Base-by-base conservation (phyloP, 2,113 vertebrate species). In the Hypocryptadius cinnamomeus region DNA sequence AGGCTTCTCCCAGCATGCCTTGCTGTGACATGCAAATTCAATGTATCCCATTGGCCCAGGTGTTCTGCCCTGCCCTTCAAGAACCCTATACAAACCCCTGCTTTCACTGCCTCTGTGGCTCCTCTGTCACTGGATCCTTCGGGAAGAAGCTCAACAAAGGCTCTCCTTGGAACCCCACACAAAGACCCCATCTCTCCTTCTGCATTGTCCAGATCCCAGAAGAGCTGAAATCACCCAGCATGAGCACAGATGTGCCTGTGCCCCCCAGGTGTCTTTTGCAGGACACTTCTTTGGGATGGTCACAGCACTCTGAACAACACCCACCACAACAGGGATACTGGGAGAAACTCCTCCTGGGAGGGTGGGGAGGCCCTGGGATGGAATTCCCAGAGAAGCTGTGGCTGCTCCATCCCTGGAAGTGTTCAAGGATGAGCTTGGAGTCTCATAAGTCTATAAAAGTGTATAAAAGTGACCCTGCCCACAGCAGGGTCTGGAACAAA, bases 381-480 rank as follows among this genome's bases (percentile, higher is more conserved):
- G 79, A 39, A 64, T 64, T 84, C 18, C 42, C 77, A 51, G 13
- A 51, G 51, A 39, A 80, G 18, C 27, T 65, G 27, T 28, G 37
- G 37, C 51, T 73, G 54, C 17, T 3, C 8, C 47, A 54, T 61
- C n/a, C 30, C 54, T 35, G 54, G 17, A 27, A 45, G n/a, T 27
- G 70, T 4, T 28, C 47, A 31, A 61, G 78, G 47, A 39, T n/a
- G 22, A 33, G 22, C 12, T 20, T 50, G 77, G 53, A 76, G 53
- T 17, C 15, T 51, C 10, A 4, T 17, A 0, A 0, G 11, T 20
- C 11, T 28, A 0, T 13, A 10, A 12, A 74, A 24, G 12, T 33
- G 33, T 65, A n/a, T n/a, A n/a, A n/a, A n/a, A n/a, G n/a, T n/a
- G n/a, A n/a, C n/a, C 51, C 51, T 59, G 15, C 5, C 45, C 15